phyloP scores from a whole-genome alignment of 2,113 vertebrate species.

The Pachycephala philippinensis region DNA sequence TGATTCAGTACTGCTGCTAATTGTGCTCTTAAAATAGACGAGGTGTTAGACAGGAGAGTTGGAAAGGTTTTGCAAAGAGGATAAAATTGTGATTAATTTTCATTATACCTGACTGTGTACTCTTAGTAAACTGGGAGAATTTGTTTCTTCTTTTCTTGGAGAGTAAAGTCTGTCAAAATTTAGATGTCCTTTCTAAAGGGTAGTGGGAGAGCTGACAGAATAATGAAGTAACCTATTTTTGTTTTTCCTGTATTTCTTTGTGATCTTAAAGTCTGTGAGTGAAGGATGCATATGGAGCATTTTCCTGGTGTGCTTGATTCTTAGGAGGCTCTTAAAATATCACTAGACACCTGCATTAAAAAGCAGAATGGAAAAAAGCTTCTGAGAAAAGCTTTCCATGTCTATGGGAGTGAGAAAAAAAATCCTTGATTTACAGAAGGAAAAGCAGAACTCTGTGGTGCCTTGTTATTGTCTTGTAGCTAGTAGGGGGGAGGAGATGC shows the following conservation, averaged over 20 bases:
- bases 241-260: neutral
- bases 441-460: conserved; percentile 12
- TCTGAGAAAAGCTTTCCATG: conserved; percentile 19
- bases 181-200: neutral
- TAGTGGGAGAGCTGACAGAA: neutral
- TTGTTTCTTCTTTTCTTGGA: neutral
- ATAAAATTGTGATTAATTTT: neutral
- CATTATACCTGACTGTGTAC: neutral
- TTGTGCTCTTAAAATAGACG: neutral
- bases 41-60: neutral
- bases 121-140: neutral
- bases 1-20: neutral
- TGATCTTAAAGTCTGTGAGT: neutral
- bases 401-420: neutral
- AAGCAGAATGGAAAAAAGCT: conserved; percentile 27
- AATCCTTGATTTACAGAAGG: conserved; percentile 10
- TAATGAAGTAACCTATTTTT: neutral
- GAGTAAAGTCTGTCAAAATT: neutral
- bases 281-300: neutral
- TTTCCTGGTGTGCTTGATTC: conserved; percentile 28
- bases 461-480: conserved; percentile 38
- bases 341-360: conserved; percentile 33
- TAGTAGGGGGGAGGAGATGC: conserved; percentile 15
- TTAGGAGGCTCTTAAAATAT: conserved; percentile 37
- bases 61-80: neutral